Evolutionary conservation across 2,113 vertebrate genomes (phyloP).

Genomic region (Alectura lathami): DNA sequence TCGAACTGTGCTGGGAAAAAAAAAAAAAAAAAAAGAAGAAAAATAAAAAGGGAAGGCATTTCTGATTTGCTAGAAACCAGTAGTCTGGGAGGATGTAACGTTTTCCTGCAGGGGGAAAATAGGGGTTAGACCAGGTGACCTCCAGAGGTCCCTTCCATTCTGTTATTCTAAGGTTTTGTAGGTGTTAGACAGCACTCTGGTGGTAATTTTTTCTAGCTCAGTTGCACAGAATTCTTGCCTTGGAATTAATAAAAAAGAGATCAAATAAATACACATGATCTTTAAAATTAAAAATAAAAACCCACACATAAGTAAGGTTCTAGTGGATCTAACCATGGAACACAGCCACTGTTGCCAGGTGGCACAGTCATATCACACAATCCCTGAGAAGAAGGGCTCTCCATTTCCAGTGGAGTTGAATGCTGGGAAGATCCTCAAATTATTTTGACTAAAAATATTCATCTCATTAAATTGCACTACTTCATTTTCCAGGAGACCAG

Average conservation of each 20-base stretch:
- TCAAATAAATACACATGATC: not conserved
- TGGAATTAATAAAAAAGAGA: not conserved
- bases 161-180: not conserved
- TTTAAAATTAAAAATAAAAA: not conserved
- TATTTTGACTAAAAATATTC: not conserved
- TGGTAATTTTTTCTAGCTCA: not conserved
- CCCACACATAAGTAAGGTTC: not conserved
- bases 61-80: not conserved
- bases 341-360: accelerated
- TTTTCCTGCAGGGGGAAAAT: not conserved
- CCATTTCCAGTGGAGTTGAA: not conserved
- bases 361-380: not conserved
- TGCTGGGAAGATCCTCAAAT: not conserved
- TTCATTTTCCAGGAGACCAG: not conserved
- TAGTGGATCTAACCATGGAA: not conserved
- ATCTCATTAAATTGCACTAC: not conserved
- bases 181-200: not conserved
- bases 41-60: not conserved
- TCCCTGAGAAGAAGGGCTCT: not conserved
- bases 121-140: not conserved
- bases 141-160: not conserved
- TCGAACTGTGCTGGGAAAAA: not conserved
- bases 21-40: not conserved
- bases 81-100: not conserved
- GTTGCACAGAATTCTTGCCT: not conserved